Evolutionary conservation across 2,797 vertebrate species (phyloP), one percentile per base, ranked within the genome.

Genomic region (Typhlichthys eigenmanni): DNA sequence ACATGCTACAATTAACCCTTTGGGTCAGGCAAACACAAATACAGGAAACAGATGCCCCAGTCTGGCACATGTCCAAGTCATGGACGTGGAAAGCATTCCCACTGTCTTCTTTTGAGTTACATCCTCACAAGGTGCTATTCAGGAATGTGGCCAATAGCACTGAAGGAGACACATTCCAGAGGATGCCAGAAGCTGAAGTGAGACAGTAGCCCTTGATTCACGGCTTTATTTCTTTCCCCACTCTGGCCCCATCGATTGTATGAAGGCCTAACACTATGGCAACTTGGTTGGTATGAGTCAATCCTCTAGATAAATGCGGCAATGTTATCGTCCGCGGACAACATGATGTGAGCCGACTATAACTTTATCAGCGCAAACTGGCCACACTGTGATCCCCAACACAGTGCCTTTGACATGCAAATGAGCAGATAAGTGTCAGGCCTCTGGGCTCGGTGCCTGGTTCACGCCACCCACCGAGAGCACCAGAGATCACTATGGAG

Each of bases 321-420:
- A 86, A 84, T 88, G 90, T 91, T 89, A 92, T 92, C 90, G 88
- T 85, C 80, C 55, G 48, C 68, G 75, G 79, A 74, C 78, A 81
- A 80, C 81, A 81, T 86, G 87, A 90, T 83, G 87, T 79, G 85
- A 84, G 81, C 86, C 54, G 76, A 77, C 88, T 89, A 88, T 91
- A 92, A 93, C 91, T 94, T 92, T 89, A 91, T 92, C 87, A 83
- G 89, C 71, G 68, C 89, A 94, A 93, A 93, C 92, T 93, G 90
- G 87, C 85, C 76, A 83, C 90, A 91, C 87, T 91, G 88, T 90
- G 82, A 77, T 81, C 68, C 68, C 72, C 80, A 82, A 80, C 81
- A 82, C 75, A 71, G 70, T 32, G 58, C 71, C 92, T 91, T 93
- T 94, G 86, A 92, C 88, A 94, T 93, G 92, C 78, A 91, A 92